A percentile compares a stretch with the other conserved stretches of the same genome.
phyloP scores from a whole-genome alignment of 2,797 vertebrate genomes.

The Chrysocyon brachyurus region DNA sequence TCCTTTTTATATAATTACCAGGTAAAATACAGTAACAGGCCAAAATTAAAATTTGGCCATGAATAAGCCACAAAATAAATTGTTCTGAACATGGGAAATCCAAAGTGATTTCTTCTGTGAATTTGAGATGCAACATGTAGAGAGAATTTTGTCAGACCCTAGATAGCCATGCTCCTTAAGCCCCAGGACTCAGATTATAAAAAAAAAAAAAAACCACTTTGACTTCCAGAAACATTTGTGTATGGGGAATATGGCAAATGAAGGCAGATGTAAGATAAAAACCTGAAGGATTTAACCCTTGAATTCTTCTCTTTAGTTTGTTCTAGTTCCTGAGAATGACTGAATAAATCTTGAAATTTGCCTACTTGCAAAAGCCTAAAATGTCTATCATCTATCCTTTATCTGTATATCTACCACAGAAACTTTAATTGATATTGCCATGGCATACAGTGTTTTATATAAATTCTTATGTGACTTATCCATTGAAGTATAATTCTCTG shows the following conservation, averaged over 20 bases:
- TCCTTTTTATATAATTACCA: background rate
- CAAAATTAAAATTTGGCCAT: slow-evolving; percentile 22
- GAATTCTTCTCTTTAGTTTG: slow-evolving; percentile 4
- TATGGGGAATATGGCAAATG: background rate
- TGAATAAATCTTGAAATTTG: slow-evolving; percentile 25
- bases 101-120: background rate
- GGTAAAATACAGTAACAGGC: background rate
- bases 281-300: background rate
- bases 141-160: slow-evolving; percentile 3
- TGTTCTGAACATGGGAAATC: background rate
- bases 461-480: background rate
- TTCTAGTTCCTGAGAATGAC: slow-evolving; percentile 21
- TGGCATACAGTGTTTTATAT: background rate
- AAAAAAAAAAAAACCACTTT: background rate
- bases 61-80: background rate
- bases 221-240: slow-evolving; percentile 11
- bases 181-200: background rate
- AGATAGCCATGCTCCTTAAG: background rate
- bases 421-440: slow-evolving; percentile 5
- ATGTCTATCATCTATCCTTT: background rate
- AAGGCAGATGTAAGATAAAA: slow-evolving; percentile 25
- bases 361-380: background rate
- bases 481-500: background rate
- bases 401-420: background rate
- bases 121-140: background rate